These are phyloP conservation scores for Anastrepha obliqua DNA, from an alignment of 1,140 invertebrate genomes.

Conservation along the genomic window DNA sequence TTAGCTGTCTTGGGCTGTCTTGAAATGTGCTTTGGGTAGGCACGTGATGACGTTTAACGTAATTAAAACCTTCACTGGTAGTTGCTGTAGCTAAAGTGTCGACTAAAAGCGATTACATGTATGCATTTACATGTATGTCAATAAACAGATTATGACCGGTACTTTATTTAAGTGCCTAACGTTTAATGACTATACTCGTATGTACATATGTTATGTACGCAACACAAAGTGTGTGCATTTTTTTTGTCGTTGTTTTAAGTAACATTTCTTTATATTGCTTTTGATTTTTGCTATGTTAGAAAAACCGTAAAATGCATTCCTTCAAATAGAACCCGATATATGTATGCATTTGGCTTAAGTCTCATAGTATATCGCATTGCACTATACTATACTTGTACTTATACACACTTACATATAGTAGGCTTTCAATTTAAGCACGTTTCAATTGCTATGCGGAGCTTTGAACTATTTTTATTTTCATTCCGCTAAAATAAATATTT, in stretches of 20 bases:
- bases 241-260: background rate
- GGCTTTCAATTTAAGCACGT: background rate
- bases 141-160: background rate
- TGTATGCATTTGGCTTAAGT: background rate
- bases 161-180: slow-evolving; percentile 28
- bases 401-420: background rate
- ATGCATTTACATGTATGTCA: too few species aligned
- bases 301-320: slow-evolving; percentile 30
- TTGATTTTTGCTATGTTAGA: background rate
- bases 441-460: slow-evolving; percentile 16
- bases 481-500: slow-evolving; percentile 35
- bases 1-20: too few species aligned
- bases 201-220: too few species aligned
- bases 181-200: background rate
- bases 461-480: background rate
- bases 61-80: too few species aligned
- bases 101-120: too few species aligned
- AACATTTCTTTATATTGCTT: background rate
- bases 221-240: background rate
- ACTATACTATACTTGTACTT: too few species aligned
- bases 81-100: too few species aligned
- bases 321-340: background rate
- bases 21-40: too few species aligned
- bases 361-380: too few species aligned
- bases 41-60: too few species aligned